A percentile compares a stretch with the other conserved stretches of the same genome.
These are phyloP conservation scores for Lepidochrysops patricia DNA, from an alignment of 2,888 invertebrate species.

Conservation along the genomic window DNA sequence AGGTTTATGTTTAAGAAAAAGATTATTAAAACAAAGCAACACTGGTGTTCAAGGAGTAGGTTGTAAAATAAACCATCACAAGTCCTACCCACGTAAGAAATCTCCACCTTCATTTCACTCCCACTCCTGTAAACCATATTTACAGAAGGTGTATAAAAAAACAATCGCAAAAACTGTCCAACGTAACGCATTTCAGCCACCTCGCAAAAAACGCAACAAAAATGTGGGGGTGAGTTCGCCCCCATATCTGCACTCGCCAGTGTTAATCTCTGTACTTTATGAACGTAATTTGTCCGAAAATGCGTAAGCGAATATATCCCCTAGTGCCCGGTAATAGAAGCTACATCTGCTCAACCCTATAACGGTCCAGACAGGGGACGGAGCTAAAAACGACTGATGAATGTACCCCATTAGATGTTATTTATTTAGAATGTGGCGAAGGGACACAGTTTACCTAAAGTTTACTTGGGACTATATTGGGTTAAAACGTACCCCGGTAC, in stretches of 20 bases:
- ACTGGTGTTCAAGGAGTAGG: no score
- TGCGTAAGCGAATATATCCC: constrained; percentile 28
- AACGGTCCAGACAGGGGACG: constrained; percentile 55
- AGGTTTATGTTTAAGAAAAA: neutral
- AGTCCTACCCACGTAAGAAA: neutral
- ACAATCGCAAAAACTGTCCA: neutral
- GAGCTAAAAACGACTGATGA: constrained; percentile 75
- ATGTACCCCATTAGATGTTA: constrained; percentile 75
- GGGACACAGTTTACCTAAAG: constrained; percentile 69
- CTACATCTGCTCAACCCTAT: constrained; percentile 32
- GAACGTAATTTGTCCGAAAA: constrained; percentile 51
- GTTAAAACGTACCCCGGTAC: constrained; percentile 56
- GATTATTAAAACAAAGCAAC: no score
- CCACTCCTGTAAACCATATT: neutral
- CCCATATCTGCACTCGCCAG: constrained; percentile 61
- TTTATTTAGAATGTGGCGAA: constrained; percentile 74
- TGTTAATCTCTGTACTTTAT: constrained; percentile 60
- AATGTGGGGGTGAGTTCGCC: constrained; percentile 52
- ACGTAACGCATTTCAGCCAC: constrained; percentile 29
- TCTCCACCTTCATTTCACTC: no score
- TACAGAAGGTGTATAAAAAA: neutral
- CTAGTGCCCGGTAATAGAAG: constrained; percentile 28
- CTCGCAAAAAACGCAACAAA: constrained; percentile 66
- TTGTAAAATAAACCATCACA: neutral
- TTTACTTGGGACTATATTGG: constrained; percentile 73